Conservation (phyloP, 2,113 vertebrate species). For the Trogon surrucura region DNA sequence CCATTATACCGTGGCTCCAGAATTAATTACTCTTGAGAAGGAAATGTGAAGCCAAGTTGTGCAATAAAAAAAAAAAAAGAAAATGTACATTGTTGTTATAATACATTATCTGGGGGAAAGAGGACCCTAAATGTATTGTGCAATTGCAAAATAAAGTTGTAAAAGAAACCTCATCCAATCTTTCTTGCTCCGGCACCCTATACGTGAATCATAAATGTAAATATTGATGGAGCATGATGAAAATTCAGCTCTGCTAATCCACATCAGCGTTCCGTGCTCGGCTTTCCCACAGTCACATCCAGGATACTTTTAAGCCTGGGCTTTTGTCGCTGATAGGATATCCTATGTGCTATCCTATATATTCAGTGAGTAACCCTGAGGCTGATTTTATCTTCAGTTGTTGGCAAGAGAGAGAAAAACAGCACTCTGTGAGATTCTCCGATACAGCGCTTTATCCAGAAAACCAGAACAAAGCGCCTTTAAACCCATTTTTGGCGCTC, state of each 20-base stretch:
- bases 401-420: not conserved
- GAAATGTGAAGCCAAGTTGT: not conserved
- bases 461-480: not conserved
- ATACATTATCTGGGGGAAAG: not conserved
- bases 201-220: rapidly evolving
- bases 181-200: not conserved
- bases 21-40: not conserved
- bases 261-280: not conserved
- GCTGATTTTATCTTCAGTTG: not conserved
- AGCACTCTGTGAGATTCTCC: not conserved
- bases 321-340: not conserved
- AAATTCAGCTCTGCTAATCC: not conserved
- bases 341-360: too few species aligned
- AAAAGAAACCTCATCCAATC: not conserved
- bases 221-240: too few species aligned
- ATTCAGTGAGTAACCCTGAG: not conserved
- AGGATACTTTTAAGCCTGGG: not conserved
- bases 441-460: not conserved
- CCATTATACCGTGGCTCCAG: not conserved
- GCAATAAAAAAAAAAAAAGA: not conserved
- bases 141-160: not conserved
- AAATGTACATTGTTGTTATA: not conserved
- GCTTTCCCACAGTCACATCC: not conserved
- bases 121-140: not conserved
- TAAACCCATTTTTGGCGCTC: not conserved